Evolutionary conservation across 1,140 invertebrate genomes (phyloP), one percentile per base, ranked within the genome.

Genomic region (Hetaerina americana): DNA sequence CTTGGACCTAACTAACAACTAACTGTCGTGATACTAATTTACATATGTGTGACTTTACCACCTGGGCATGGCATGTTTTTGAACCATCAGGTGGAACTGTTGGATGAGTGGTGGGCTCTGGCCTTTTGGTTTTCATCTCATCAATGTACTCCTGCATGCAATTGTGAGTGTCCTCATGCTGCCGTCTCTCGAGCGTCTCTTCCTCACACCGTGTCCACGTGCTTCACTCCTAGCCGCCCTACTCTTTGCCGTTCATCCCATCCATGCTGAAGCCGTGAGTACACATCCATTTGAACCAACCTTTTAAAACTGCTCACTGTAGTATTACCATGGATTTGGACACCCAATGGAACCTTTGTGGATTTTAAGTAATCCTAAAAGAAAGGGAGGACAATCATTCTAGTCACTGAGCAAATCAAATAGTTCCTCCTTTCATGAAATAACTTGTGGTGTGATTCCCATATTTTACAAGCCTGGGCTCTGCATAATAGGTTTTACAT

Each of bases 201-300:
- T 85, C 28, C 76, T 78, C 29, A 73, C 76, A 27, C 77, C 78
- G 70, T 72, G 72, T 72, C 73, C 74, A 12, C 76, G 78, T 29
- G 76, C 80, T 74, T 79, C 85, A 72, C 89, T 88, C 79, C 79
- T 89, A 72, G 84, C 89, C 29, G 84, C 93, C 69, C 75, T 92
- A 0, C 77, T 98, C 57, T 99, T 97, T 86, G 87, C 93, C 68
- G 89, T 94, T 27, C 91, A 93, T 83, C 91, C 91, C 26, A 80
- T 92, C 72, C 91, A 93, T 77, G 84, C 87, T 72, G 90, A 92
- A 82, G 87, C 88, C 76, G 89, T 90, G 80, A 83, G 85, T 83
- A n/a, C 26, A n/a, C n/a, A n/a, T n/a, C n/a, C n/a, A n/a, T n/a
- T 28, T 26, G 57, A n/a, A 69, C 27, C 12, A 27, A 66, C 57